Evolutionary conservation across 1,140 invertebrate species (phyloP), one percentile per base, ranked within the genome.

Genomic region (Brachionus paranguensis): DNA sequence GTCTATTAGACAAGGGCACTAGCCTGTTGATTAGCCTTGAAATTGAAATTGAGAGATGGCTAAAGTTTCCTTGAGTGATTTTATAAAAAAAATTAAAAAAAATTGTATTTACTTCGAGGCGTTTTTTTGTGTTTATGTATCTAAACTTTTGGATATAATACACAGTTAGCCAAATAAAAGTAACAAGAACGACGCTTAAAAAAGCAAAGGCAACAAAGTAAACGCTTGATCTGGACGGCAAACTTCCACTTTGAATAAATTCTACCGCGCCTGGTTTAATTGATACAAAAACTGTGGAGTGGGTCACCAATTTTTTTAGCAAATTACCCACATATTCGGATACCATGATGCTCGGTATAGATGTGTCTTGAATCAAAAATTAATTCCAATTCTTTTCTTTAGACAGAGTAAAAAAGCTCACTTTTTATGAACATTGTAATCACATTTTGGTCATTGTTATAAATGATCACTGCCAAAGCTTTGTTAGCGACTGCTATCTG

Each of bases 141-240:
- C 78, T n/a, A 47, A 45, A 81, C 20, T 68, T 60, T 81, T 81
- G 78, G 64, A 81, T 41, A 37, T 64, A 81, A 47, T 81, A 81
- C 1, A 81, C 53, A 29, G 41, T 81, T 29, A 81, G 24, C 78
- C 78, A 81, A 6, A 81, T 45, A 60, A 81, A 68, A 37, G 78
- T 81, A 47, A 81, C 64, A 14, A 81, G 53, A 24, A 81, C 41
- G n/a, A 81, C 50, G 60, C 33, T 64, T 27, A 68, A 33, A 43
- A 81, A 68, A 64, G 78, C 64, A 47, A 81, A 60, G 11, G 78
- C 53, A 45, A 81, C 78, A 64, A 81, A 81, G 45, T 64, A 81
- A 20, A 81, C 41, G 12, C 78, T 81, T 45, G 78, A 60, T 64
- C 53, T 81, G 10, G 78, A 68, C 14, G 78, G 78, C 11, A 81